A percentile compares a stretch with the other conserved stretches of the same genome.
phyloP scores from a whole-genome alignment of 92 coral and sea anemone species.

The Siderastrea radians region DNA sequence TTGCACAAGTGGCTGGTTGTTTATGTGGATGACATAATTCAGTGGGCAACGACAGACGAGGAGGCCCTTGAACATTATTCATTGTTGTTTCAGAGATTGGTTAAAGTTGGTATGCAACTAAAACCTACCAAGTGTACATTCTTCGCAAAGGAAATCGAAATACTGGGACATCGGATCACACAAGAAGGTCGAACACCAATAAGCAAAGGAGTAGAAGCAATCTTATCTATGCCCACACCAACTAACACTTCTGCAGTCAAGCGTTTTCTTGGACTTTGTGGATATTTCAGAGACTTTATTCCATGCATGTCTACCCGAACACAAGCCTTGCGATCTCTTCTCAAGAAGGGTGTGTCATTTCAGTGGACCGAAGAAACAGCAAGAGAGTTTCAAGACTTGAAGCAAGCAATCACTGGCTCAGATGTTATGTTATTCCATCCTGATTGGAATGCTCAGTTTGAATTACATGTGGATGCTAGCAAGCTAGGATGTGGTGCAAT shows the following conservation, averaged over 20 bases:
- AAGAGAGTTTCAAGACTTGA: constrained; percentile 52
- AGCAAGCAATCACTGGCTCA: constrained; percentile 43
- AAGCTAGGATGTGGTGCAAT: constrained; percentile 69
- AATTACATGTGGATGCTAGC: constrained; percentile 62
- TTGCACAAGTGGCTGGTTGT: no score
- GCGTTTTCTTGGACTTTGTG: constrained; percentile 52
- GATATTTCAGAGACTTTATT: constrained; percentile 49
- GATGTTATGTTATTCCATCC: constrained; percentile 69
- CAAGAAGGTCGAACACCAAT: no score
- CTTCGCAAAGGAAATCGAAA: no score
- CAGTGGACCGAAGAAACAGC: constrained; percentile 48
- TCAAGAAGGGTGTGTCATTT: constrained; percentile 53
- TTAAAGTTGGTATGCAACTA: no score
- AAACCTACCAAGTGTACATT: no score
- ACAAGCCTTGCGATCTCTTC: constrained; percentile 15
- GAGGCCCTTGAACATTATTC: constrained; percentile 41
- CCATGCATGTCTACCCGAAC: constrained; percentile 10
- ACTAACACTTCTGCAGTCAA: constrained; percentile 42
- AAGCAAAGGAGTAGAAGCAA: constrained; percentile 41
- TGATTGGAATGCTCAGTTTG: constrained; percentile 64
- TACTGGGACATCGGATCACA: no score
- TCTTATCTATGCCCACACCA: constrained; percentile 57
- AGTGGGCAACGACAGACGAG: constrained; percentile 37
- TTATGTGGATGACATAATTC: not conserved
- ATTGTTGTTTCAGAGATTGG: not conserved